Percentiles rank a stretch among this genome's conserved stretches.
Conservation (phyloP, 2,797 vertebrate species). For the Clarias pachynema region DNA sequence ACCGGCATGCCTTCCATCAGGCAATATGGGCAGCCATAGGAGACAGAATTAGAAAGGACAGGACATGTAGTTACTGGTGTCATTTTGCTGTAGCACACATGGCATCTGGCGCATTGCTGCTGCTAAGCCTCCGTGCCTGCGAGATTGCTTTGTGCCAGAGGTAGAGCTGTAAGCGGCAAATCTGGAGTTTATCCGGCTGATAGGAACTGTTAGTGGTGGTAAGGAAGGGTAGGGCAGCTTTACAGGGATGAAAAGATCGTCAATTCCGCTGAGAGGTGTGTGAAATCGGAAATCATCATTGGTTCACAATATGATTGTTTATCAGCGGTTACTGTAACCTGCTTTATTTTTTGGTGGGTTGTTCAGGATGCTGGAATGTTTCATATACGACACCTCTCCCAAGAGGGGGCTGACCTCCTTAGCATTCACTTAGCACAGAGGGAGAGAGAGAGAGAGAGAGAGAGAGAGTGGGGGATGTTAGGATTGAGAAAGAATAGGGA, state of each 20-base stretch:
- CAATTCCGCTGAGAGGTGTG: background rate
- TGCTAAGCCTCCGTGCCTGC: slow-evolving; percentile 23
- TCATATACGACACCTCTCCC: slow-evolving; percentile 50
- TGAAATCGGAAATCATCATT: background rate
- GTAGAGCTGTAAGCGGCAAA: slow-evolving; percentile 24
- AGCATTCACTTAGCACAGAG: slow-evolving; percentile 50
- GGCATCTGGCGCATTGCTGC: slow-evolving; percentile 7
- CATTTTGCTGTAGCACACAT: slow-evolving; percentile 18
- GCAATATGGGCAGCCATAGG: slow-evolving; percentile 20
- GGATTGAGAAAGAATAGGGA: slow-evolving; percentile 39
- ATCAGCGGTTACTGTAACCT: slow-evolving; percentile 24
- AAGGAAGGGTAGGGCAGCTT: background rate
- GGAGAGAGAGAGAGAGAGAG: slow-evolving; percentile 26
- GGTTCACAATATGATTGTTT: slow-evolving; percentile 16
- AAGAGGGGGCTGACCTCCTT: slow-evolving; percentile 51
- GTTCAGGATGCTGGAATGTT: slow-evolving; percentile 48
- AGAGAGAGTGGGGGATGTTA: slow-evolving; percentile 28
- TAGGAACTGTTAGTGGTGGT: slow-evolving; percentile 36
- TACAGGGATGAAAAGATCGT: background rate
- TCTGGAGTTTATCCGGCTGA: slow-evolving; percentile 40
- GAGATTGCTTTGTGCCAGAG: slow-evolving; percentile 38
- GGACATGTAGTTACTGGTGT: slow-evolving; percentile 4
- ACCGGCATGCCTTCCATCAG: background rate
- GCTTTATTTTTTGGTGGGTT: slow-evolving; percentile 47
- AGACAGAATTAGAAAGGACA: slow-evolving; percentile 19